These are phyloP conservation scores for Drosophila pegasa DNA, from an alignment of 2,888 invertebrate genomes.

Conservation along the genomic window DNA sequence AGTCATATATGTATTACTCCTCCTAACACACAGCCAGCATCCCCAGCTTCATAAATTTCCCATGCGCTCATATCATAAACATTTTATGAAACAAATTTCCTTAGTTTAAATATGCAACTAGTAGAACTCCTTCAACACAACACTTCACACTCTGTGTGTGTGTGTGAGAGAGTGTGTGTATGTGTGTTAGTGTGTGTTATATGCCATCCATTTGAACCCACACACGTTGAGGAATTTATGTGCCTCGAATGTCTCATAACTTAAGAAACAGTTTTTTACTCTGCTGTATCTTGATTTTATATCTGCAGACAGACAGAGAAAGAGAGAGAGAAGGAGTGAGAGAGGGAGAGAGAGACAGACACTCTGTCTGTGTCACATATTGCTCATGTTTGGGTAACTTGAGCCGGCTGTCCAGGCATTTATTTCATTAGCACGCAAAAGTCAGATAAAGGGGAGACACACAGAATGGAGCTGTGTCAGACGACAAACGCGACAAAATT, in stretches of 20 bases:
- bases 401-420: conserved; percentile 75
- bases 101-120: conserved; percentile 2
- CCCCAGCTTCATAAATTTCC: too few species aligned
- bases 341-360: conserved; percentile 11
- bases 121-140: conserved; percentile 17
- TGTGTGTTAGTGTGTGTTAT: conserved; percentile 5
- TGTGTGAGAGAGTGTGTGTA: background rate
- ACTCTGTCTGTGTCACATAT: conserved; percentile 63
- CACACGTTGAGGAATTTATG: conserved; percentile 75
- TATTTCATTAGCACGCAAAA: conserved; percentile 77
- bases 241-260: conserved; percentile 60
- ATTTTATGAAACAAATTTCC: background rate
- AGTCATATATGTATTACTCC: too few species aligned
- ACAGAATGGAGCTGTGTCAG: conserved; percentile 6
- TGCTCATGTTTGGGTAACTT: conserved; percentile 75
- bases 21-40: too few species aligned
- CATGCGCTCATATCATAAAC: background rate
- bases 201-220: conserved; percentile 53
- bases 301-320: conserved; percentile 29
- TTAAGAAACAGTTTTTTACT: conserved; percentile 54
- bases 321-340: background rate
- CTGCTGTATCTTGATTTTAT: conserved; percentile 31
- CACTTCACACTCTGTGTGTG: conserved; percentile 4
- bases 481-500: conserved; percentile 56
- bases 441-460: conserved; percentile 33